Evolutionary conservation across 2,113 vertebrate genomes (phyloP), one percentile per base, ranked within the genome.

Genomic region (Miniopterus natalensis): DNA sequence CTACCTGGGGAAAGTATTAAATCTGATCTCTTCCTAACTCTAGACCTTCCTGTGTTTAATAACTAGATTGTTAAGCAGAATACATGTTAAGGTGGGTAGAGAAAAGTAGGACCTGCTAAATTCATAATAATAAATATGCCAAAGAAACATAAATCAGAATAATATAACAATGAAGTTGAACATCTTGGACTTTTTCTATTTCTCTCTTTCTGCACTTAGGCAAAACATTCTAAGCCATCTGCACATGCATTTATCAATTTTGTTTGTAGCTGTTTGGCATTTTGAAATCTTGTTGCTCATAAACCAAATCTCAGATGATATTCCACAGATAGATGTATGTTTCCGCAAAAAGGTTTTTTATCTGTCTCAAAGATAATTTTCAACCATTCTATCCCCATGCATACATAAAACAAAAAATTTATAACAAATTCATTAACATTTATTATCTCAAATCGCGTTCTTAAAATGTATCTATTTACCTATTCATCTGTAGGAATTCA

Each of bases 101-200:
- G 18, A 95, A 65, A 90, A 85, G 49, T 47, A 78, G 45, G 27
- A 40, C 13, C 18, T 70, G 47, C 27, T 73, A 66, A 75, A 80
- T 92, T 80, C 86, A 57, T 88, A 84, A 57, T 66, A 42, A 6
- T 47, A 92, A 89, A 83, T 65, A 75, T 85, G 17, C 0, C 47
- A 77, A 84, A 45, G 71, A 92, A 80, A 63, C 23, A 31, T 45
- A 78, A 81, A 88, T 84, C 29, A 94, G 59, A 92, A 61, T 83
- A 57, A 17, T 81, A 4, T 40, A 94, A 88, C 12, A 73, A 77
- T 27, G 4, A 3, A 61, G 3, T 9, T 79, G 42, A 90, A 83
- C 3, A 6, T 61, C 29, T 73, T 13, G 8, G 23, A 15, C 7
- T 53, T 55, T 90, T 65, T 49, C 18, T 83, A 68, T 7, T 61